phyloP scores from a whole-genome alignment of 2,888 invertebrate species.

The Machimus atricapillus region DNA sequence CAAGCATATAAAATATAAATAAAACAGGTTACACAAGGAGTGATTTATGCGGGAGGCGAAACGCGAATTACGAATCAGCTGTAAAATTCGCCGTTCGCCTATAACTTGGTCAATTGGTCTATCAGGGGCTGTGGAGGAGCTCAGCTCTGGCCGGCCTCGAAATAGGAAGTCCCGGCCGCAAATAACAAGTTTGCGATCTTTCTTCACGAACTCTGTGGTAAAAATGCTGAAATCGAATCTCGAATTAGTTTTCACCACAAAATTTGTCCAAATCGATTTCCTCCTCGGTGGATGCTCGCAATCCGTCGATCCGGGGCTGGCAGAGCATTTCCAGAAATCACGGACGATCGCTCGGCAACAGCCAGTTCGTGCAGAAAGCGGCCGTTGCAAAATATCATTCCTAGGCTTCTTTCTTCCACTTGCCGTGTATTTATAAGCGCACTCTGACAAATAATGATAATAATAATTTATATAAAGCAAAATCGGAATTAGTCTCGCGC shows the following conservation, averaged over 20 bases:
- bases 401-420: slow-evolving; percentile 31
- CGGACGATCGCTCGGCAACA: slow-evolving; percentile 64
- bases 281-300: slow-evolving; percentile 28
- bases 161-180: slow-evolving; percentile 31
- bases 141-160: neutral
- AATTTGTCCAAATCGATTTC: slow-evolving; percentile 40
- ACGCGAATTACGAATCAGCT: neutral
- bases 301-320: neutral
- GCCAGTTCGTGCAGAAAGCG: slow-evolving; percentile 39
- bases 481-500: slow-evolving; percentile 37
- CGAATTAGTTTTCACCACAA: slow-evolving; percentile 40
- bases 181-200: slow-evolving; percentile 31
- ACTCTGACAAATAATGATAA: slow-evolving; percentile 39
- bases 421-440: slow-evolving; percentile 33
- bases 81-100: neutral
- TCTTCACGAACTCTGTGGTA: slow-evolving; percentile 36
- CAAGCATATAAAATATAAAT: neutral
- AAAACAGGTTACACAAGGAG: slow-evolving; percentile 3
- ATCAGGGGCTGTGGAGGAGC: neutral
- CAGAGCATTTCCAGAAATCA: slow-evolving; percentile 14
- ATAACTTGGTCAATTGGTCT: slow-evolving; percentile 12
- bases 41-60: slow-evolving; percentile 10
- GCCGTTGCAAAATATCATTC: slow-evolving; percentile 37
- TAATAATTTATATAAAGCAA: slow-evolving; percentile 40
- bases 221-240: slow-evolving; percentile 39